These are phyloP conservation scores for Hippolais icterina DNA, from an alignment of 2,113 vertebrate genomes.

Conservation along the genomic window DNA sequence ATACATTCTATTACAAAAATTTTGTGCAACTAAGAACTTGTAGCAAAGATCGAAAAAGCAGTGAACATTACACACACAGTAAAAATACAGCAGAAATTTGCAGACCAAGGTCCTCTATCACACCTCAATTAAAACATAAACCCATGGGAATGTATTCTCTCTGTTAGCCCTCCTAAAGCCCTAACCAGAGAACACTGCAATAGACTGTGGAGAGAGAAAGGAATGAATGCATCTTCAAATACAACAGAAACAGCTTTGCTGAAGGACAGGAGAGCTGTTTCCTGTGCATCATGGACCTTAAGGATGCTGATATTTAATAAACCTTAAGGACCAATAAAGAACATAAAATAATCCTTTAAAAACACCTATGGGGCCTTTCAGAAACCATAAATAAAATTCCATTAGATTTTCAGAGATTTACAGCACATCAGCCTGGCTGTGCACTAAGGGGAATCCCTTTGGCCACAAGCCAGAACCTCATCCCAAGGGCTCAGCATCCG, in stretches of 20 bases:
- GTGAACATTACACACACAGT: not conserved
- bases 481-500: fast-evolving
- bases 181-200: not conserved
- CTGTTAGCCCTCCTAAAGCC: not conserved
- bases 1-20: not conserved
- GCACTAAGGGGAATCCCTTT: not conserved
- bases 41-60: not conserved
- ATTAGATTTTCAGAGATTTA: not conserved
- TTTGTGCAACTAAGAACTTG: not conserved
- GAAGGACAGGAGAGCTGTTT: not conserved
- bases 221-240: not conserved
- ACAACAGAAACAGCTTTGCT: not conserved
- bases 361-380: not conserved
- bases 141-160: not conserved
- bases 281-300: not conserved
- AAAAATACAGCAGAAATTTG: not conserved
- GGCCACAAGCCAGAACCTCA: not conserved
- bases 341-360: not conserved
- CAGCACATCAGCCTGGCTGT: not conserved
- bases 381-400: not conserved
- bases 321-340: not conserved
- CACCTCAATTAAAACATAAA: not conserved
- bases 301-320: not conserved
- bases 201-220: not conserved
- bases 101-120: not conserved